phyloP scores from a whole-genome alignment of 2,113 vertebrate species.

The Cettia cetti region DNA sequence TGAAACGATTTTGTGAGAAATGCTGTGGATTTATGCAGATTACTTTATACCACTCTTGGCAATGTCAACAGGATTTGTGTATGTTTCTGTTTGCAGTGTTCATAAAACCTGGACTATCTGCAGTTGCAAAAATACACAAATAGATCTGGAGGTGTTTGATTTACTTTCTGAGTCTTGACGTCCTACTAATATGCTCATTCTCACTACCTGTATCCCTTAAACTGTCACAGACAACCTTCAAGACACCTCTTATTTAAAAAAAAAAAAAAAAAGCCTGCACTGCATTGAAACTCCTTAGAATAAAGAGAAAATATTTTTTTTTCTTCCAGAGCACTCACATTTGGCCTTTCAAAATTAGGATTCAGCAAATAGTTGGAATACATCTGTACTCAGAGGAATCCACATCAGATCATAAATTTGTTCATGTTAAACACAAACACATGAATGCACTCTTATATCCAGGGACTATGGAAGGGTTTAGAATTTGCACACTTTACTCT shows the following conservation, averaged over 20 bases:
- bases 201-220: background rate
- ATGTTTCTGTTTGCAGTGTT: background rate
- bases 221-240: background rate
- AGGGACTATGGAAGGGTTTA: constrained; percentile 46
- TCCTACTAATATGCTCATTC: background rate
- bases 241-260: background rate
- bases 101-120: background rate
- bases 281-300: background rate
- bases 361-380: constrained; percentile 68
- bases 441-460: constrained; percentile 53
- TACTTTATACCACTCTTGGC: background rate
- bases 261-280: background rate
- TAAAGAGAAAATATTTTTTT: background rate
- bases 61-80: background rate
- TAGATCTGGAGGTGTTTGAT: background rate
- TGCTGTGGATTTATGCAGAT: background rate
- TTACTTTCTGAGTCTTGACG: background rate
- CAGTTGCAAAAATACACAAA: background rate
- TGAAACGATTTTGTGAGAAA: background rate
- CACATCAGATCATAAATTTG: constrained; percentile 71
- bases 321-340: background rate
- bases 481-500: constrained; percentile 60
- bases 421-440: constrained; percentile 68
- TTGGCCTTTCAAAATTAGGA: constrained; percentile 54
- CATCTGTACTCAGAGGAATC: constrained; percentile 64